Conservation (phyloP, 2,888 invertebrate species). For the Philaethria dido region DNA sequence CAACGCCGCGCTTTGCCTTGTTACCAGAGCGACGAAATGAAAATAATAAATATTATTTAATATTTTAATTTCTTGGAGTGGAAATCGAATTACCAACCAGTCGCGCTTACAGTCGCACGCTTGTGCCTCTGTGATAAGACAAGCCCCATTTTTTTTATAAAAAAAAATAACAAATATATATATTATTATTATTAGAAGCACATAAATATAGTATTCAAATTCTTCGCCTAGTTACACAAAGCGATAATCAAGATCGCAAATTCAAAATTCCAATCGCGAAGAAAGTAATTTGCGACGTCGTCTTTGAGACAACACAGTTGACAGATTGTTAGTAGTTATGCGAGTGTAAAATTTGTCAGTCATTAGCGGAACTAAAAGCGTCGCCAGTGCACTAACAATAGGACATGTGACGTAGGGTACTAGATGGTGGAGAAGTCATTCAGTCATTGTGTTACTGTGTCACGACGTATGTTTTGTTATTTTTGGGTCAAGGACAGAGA, state of each 20-base stretch:
- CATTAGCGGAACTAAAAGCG: constrained; percentile 39
- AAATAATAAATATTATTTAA: no score
- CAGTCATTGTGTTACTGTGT: constrained; percentile 62
- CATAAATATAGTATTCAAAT: no score
- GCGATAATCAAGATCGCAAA: background rate
- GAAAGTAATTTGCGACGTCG: constrained; percentile 52
- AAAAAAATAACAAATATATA: no score
- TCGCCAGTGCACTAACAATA: constrained; percentile 40
- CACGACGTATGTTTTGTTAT: constrained; percentile 70
- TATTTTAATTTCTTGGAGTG: no score
- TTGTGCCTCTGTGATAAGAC: no score
- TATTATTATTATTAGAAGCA: no score
- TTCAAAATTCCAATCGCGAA: constrained; percentile 25
- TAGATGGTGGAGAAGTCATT: constrained; percentile 36
- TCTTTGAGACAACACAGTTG: constrained; percentile 38
- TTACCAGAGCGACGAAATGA: no score
- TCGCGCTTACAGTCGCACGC: no score
- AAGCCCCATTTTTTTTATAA: no score
- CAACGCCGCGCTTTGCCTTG: no score
- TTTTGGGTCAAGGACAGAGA: constrained; percentile 74
- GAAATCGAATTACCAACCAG: no score
- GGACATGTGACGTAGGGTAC: constrained; percentile 28
- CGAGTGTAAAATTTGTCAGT: constrained; percentile 37
- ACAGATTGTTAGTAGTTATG: constrained; percentile 39
- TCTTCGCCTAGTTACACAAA: no score